Evolutionary conservation across 2,888 invertebrate species (phyloP).

Genomic region (Andrena bucephala): DNA sequence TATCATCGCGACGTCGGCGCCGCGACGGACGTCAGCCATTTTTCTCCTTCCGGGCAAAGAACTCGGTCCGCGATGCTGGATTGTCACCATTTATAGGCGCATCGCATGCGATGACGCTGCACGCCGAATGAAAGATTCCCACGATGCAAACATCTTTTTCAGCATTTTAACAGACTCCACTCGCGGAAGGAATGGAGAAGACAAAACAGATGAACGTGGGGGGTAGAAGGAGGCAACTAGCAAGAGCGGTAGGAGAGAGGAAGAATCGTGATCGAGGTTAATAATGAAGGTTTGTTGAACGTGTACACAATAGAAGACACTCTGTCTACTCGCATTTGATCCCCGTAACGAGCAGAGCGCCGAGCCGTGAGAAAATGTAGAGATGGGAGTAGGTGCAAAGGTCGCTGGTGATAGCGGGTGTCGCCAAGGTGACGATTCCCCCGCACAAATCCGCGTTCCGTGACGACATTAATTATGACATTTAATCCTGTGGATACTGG

Average conservation of each 20-base stretch:
- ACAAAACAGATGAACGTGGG: constrained; percentile 20
- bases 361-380: constrained; percentile 72
- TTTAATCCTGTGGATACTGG: constrained; percentile 76
- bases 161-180: constrained; percentile 30
- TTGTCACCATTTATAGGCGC: constrained; percentile 37
- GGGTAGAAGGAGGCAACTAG: constrained; percentile 11
- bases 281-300: constrained; percentile 70
- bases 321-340: constrained; percentile 74
- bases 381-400: constrained; percentile 46
- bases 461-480: constrained; percentile 81
- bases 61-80: constrained; percentile 23
- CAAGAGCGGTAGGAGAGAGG: constrained; percentile 2
- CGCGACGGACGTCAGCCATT: constrained; percentile 21
- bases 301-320: constrained; percentile 71
- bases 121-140: constrained; percentile 36
- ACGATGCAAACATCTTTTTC: constrained; percentile 32
- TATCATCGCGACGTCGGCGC: constrained; percentile 26
- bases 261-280: constrained; percentile 69
- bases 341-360: constrained; percentile 67
- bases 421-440: constrained; percentile 76
- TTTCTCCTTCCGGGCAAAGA: constrained; percentile 34
- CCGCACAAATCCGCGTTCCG: constrained; percentile 64
- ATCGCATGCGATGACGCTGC: constrained; percentile 12
- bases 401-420: constrained; percentile 67
- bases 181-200: constrained; percentile 15